Evolutionary conservation across 2,797 vertebrate species (phyloP).

Genomic region (Sebastes goodei): DNA sequence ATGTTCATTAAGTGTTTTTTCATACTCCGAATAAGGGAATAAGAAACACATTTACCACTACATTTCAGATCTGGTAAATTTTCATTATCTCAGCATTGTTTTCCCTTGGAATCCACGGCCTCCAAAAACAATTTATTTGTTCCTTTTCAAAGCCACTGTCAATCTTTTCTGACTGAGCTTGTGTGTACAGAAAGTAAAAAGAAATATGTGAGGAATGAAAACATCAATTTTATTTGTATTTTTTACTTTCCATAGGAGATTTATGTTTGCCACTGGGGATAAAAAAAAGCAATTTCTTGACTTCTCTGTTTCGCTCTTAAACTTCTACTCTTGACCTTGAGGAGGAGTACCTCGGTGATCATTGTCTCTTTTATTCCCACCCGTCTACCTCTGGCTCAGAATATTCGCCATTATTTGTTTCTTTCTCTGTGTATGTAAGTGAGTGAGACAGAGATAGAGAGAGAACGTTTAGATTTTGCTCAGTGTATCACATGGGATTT

Average conservation of each 20-base stretch:
- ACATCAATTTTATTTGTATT: neutral
- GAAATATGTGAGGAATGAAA: conserved; percentile 11
- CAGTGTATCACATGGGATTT: neutral
- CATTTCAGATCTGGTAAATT: neutral
- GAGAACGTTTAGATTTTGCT: neutral
- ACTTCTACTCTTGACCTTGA: conserved; percentile 61
- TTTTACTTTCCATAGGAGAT: conserved; percentile 22
- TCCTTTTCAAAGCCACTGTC: neutral
- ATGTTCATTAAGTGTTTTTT: neutral
- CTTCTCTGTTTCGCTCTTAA: conserved; percentile 22
- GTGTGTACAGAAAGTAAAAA: neutral
- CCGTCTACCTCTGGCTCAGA: conserved; percentile 17
- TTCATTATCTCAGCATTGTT: neutral
- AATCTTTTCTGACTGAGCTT: neutral
- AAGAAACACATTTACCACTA: neutral
- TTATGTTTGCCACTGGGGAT: conserved; percentile 35
- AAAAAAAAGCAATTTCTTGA: conserved; percentile 62
- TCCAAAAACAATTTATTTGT: neutral
- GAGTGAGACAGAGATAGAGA: conserved; percentile 1
- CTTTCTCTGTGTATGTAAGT: neutral
- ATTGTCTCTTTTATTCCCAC: conserved; percentile 42
- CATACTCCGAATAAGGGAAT: neutral
- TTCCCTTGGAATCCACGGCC: neutral
- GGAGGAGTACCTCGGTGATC: conserved; percentile 40
- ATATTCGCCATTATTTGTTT: conserved; percentile 43